Conservation (phyloP, 2,113 vertebrate species). For the Epinephelus cyanopodus region DNA sequence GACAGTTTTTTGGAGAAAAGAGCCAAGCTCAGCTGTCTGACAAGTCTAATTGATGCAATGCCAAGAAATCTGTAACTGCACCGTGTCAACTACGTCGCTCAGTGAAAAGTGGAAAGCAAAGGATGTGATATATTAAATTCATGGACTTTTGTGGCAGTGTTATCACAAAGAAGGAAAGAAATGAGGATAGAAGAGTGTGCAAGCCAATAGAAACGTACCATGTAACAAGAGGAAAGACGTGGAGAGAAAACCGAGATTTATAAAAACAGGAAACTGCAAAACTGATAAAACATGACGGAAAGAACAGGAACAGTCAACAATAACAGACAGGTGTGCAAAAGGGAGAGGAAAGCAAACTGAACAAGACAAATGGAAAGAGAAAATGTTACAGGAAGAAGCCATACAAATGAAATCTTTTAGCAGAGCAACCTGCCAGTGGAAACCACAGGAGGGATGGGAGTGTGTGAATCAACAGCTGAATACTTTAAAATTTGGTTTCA, state of each 20-base stretch:
- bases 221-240: background rate
- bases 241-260: background rate
- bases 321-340: background rate
- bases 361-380: background rate
- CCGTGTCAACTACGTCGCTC: constrained; percentile 28
- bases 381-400: constrained; percentile 1
- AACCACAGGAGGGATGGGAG: background rate
- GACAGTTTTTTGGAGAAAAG: constrained; percentile 47
- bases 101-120: constrained; percentile 6
- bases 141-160: constrained; percentile 29
- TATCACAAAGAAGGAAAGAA: constrained; percentile 18
- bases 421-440: constrained; percentile 15
- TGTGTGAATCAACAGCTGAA: constrained; percentile 9
- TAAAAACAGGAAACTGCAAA: background rate
- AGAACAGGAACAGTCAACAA: background rate
- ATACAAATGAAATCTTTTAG: background rate
- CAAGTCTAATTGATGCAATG: constrained; percentile 62
- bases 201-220: background rate
- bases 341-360: background rate
- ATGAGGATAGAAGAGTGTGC: constrained; percentile 1
- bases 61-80: constrained; percentile 43
- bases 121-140: constrained; percentile 34
- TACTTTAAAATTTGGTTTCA: constrained; percentile 34
- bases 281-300: background rate
- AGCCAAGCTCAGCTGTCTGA: constrained; percentile 52